Base-by-base conservation (phyloP, 2,797 vertebrate species). In the Thalassophryne amazonica region DNA sequence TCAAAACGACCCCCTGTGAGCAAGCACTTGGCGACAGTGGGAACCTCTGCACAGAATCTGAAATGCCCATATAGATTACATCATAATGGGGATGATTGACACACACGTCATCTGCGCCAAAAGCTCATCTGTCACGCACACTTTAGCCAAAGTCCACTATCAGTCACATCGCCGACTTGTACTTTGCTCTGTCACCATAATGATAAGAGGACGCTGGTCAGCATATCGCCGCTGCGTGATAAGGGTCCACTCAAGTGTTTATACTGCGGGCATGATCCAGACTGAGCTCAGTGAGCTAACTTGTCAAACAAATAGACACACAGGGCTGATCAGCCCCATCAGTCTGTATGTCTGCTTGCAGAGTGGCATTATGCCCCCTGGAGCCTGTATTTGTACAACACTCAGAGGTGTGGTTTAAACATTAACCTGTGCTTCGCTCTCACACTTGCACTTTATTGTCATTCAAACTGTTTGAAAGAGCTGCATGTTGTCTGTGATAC, bases 161-260 rank as follows among this genome's bases (percentile, higher is more conserved):
- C 80, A 71, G 54, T 82, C 67, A 59, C 62, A 46, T 48, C 56
- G 20, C 39, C 3, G 6, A 42, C 11, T 21, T 77, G 87, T 40
- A 88, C 87, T 86, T 88, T 86, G 87, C 59, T 60, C 88, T 54
- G 24, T 75, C 65, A 51, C 62, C 73, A 54, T 66, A 65, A 53
- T 12, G 64, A 85, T 86, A 71, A 81, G 60, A 77, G 57, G 29
- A 48, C 9, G 48, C 71, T 32, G 30, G 47, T 54, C 51, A 22
- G 38, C 60, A 6, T 77, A 80, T 84, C 80, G 66, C 68, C 45
- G 16, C 13, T 0, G 13, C 25, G 34, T 38, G 86, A 86, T 88
- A 88, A 84, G 65, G 33, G 36, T 54, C 51, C 22, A 33, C 34
- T 55, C 7, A 13, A 56, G 61, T 86, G 81, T 88, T 86, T 85